Percentiles rank a stretch among this genome's conserved stretches.
phyloP scores from a whole-genome alignment of 2,113 vertebrate genomes.

The Podarcis muralis region DNA sequence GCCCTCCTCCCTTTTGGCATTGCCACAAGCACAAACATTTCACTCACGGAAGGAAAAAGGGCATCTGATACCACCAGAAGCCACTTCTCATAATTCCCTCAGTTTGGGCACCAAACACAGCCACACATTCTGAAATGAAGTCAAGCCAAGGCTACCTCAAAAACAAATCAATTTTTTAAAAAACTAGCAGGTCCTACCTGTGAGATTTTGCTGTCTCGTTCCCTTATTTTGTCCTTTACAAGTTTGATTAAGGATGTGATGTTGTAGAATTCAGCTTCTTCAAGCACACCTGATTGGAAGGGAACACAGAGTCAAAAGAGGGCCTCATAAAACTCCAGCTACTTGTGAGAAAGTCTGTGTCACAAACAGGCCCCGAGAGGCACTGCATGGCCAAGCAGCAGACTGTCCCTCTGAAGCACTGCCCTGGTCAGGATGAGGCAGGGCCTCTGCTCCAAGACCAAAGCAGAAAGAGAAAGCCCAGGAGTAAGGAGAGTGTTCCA shows the following conservation, averaged over 20 bases:
- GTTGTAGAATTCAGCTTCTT: constrained; percentile 99
- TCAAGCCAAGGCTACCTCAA: not conserved
- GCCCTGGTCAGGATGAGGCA: not conserved
- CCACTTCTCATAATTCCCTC: not conserved
- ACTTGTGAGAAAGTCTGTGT: not conserved
- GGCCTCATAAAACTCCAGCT: not conserved
- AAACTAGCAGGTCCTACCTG: constrained; percentile 78
- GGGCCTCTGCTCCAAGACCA: not conserved
- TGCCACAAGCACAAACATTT: not conserved
- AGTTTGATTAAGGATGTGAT: constrained; percentile 98
- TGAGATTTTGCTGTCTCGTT: constrained; percentile 93
- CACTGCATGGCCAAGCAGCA: too few relatives aligned
- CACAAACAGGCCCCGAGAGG: not conserved
- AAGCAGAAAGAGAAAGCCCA: not conserved
- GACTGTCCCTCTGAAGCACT: not conserved
- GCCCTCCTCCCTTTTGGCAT: not conserved
- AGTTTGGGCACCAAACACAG: not conserved
- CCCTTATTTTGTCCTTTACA: constrained; percentile 97
- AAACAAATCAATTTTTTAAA: not conserved
- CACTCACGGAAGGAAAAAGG: not conserved
- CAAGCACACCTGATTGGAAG: constrained; percentile 86
- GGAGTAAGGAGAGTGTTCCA: too few relatives aligned
- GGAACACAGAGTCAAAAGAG: constrained; percentile 5
- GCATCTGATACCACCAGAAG: not conserved
- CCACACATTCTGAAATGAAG: not conserved